phyloP scores from a whole-genome alignment of 2,888 invertebrate species.

The Syrphus vitripennis region DNA sequence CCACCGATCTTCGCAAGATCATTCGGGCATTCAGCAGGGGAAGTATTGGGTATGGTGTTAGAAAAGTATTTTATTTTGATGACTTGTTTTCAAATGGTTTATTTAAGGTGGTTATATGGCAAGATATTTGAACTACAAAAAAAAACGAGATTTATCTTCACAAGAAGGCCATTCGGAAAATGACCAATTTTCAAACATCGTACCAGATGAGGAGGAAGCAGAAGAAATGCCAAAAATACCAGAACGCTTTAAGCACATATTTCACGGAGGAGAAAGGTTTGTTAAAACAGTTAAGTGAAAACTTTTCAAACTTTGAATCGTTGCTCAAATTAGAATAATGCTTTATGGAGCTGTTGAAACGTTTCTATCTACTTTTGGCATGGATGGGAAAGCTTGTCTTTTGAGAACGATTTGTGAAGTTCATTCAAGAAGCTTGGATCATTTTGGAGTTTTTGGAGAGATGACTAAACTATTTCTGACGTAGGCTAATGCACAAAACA shows the following conservation, averaged over 20 bases:
- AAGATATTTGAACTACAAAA: conserved; percentile 85
- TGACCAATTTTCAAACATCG: conserved; percentile 42
- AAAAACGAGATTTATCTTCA: conserved; percentile 81
- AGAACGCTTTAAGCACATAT: conserved; percentile 82
- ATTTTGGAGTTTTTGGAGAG: conserved; percentile 92
- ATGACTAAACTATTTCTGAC: conserved; percentile 91
- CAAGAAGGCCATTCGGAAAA: conserved; percentile 58
- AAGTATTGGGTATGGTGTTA: conserved; percentile 83
- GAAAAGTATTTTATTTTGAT: neutral
- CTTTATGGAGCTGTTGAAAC: conserved; percentile 91
- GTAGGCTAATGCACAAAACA: conserved; percentile 82
- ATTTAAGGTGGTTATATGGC: conserved; percentile 86
- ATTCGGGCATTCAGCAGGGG: conserved; percentile 88
- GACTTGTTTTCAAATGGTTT: neutral
- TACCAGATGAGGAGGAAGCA: conserved; percentile 70
- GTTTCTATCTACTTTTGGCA: conserved; percentile 89
- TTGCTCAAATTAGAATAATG: conserved; percentile 83
- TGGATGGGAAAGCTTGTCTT: conserved; percentile 91
- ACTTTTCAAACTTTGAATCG: neutral
- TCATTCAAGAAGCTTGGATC: conserved; percentile 89
- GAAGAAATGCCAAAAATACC: conserved; percentile 79
- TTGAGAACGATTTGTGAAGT: conserved; percentile 93
- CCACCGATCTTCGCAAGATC: conserved; percentile 89
- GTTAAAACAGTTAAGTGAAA: neutral
- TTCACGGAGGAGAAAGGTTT: conserved; percentile 89